phyloP scores from a whole-genome alignment of 2,888 invertebrate species.

The Meandrusa payeni region DNA sequence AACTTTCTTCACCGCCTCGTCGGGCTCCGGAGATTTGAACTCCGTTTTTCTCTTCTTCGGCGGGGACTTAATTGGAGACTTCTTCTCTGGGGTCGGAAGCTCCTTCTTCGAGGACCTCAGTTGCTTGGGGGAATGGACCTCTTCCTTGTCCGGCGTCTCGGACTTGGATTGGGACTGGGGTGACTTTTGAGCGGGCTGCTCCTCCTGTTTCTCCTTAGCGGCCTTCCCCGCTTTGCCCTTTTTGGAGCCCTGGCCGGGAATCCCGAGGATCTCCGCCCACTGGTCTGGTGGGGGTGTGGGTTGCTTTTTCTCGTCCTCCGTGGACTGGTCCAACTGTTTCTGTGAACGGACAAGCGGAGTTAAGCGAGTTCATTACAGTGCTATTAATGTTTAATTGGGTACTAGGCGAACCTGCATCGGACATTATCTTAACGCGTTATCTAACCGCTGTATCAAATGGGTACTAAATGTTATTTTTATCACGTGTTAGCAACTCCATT shows the following conservation, averaged over 20 bases:
- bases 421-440: background rate
- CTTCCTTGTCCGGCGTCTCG: conserved; percentile 44
- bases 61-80: conserved; percentile 51
- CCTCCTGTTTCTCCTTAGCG: conserved; percentile 33
- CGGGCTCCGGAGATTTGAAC: conserved; percentile 47
- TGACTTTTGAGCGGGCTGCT: conserved; percentile 31
- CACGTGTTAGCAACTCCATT: no score
- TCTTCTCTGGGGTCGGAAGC: conserved; percentile 42
- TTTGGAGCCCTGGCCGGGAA: conserved; percentile 50
- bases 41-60: conserved; percentile 57
- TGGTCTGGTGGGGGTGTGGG: conserved; percentile 73
- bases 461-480: no score
- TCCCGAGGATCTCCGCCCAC: conserved; percentile 73
- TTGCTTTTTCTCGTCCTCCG: conserved; percentile 61
- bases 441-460: no score
- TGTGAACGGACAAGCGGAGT: conserved; percentile 36
- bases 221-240: conserved; percentile 32
- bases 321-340: conserved; percentile 37
- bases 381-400: background rate
- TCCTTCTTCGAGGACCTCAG: conserved; percentile 62
- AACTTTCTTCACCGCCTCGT: conserved; percentile 44
- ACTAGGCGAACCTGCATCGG: conserved; percentile 60
- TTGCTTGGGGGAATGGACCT: conserved; percentile 53
- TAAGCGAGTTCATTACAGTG: conserved; percentile 18
- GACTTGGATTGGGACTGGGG: conserved; percentile 33